A percentile compares a stretch with the other conserved stretches of the same genome.
Evolutionary conservation across 2,113 vertebrate genomes (phyloP).

Genomic region (Piprites chloris): DNA sequence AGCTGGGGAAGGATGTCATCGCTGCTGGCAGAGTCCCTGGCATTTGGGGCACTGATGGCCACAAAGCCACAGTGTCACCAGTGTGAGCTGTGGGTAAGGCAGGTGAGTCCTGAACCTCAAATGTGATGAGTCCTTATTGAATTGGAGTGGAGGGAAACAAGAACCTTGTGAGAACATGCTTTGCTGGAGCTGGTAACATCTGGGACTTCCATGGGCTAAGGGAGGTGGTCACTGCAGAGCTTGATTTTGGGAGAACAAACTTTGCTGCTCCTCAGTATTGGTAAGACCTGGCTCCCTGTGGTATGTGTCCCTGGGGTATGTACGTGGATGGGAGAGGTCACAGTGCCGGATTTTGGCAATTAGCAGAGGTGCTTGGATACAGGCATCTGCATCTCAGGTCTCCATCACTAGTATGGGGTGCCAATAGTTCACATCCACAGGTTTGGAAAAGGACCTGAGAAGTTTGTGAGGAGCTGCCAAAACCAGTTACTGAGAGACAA

Average conservation of each 20-base stretch:
- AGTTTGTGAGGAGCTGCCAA: background rate
- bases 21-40: background rate
- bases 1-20: background rate
- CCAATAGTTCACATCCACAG: background rate
- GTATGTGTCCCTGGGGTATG: background rate
- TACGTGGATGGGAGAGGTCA: background rate
- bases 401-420: accelerated
- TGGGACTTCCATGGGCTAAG: background rate
- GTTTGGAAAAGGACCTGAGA: background rate
- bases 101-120: background rate
- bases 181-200: background rate
- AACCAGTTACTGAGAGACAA: background rate
- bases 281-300: background rate
- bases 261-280: background rate
- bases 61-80: background rate
- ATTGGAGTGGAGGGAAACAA: background rate
- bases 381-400: background rate
- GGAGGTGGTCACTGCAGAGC: background rate
- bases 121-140: background rate
- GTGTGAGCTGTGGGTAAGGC: background rate
- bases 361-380: background rate
- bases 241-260: background rate
- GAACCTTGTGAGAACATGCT: background rate
- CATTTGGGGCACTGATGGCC: background rate
- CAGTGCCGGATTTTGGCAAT: background rate